Evolutionary conservation across 2,113 vertebrate species (phyloP), one percentile per base, ranked within the genome.

Genomic region (Gulo gulo): DNA sequence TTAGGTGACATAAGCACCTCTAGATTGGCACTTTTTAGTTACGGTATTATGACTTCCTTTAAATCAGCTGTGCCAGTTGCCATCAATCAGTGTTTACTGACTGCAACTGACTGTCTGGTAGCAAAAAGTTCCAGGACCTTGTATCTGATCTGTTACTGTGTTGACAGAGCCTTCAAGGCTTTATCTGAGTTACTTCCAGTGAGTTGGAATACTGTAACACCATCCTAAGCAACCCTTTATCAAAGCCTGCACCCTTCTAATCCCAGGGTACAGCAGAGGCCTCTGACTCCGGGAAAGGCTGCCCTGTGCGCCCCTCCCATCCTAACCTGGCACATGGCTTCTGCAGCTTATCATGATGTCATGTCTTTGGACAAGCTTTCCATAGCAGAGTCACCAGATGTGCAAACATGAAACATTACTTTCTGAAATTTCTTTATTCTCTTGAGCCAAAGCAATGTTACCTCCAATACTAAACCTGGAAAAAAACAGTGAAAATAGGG

Each of bases 21-120:
- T 79, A 34, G 65, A 31, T 97, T 76, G 93, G 55, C 7, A 81
- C 23, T 81, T 89, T 36, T 55, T 73, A 65, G 61, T 9, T 50
- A 55, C 83, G 55, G 47, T 79, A 4, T 82, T 59, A 57, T 74
- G 83, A 47, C 57, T 45, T 59, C 78, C 89, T 95, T 86, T 92
- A 96, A 92, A 47, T 94, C 83, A 76, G 31, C 23, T 61, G 0
- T 39, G 47, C 45, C 31, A 78, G 24, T 80, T 85, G 42, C 94
- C 55, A n/a, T 92, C 61, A 73, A 76, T 91, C 83, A 63, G 1
- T 94, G 55, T 90, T 92, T 93, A 94, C 65, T 55, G 73, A 71
- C 9, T 34, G 36, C 23, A 55, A 3, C 24, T 86, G 42, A 93
- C 42, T 79, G 42, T 18, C 21, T 69, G 55, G 69, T 65, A 97